Evolutionary conservation across 2,888 invertebrate genomes (phyloP).

Genomic region (Callosobruchus maculatus): DNA sequence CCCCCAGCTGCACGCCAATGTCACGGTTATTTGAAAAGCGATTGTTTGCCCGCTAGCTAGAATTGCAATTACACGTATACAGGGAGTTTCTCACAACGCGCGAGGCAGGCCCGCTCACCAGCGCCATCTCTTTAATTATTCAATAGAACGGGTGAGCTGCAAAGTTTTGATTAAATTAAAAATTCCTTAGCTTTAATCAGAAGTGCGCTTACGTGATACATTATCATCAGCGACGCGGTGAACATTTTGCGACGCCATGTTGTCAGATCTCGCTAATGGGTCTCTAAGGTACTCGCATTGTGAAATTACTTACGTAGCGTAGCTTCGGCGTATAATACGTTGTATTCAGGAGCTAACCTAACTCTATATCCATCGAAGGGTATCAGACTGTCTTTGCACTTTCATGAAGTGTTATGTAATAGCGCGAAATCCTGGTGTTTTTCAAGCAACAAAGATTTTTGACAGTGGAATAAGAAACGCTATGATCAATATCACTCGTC

Average conservation of each 20-base stretch:
- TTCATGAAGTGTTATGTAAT: too few relatives aligned
- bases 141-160: constrained; percentile 30
- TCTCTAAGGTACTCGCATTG: neutral
- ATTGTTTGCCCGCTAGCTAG: neutral
- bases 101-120: constrained; percentile 21
- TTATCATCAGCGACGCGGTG: constrained; percentile 9
- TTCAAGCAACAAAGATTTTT: too few relatives aligned
- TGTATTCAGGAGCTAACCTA: too few relatives aligned
- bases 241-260: neutral
- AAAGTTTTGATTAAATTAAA: constrained; percentile 35
- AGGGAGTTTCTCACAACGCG: constrained; percentile 21
- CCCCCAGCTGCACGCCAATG: neutral
- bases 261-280: neutral
- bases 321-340: too few relatives aligned
- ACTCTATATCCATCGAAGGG: too few relatives aligned
- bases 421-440: too few relatives aligned
- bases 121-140: constrained; percentile 33
- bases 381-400: too few relatives aligned
- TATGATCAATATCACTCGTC: too few relatives aligned
- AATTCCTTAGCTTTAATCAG: constrained; percentile 33
- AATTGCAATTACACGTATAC: neutral
- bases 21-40: constrained; percentile 20
- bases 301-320: too few relatives aligned
- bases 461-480: too few relatives aligned
- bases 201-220: constrained; percentile 24